Conservation (phyloP, 2,113 vertebrate species). For the Colinus virginianus region DNA sequence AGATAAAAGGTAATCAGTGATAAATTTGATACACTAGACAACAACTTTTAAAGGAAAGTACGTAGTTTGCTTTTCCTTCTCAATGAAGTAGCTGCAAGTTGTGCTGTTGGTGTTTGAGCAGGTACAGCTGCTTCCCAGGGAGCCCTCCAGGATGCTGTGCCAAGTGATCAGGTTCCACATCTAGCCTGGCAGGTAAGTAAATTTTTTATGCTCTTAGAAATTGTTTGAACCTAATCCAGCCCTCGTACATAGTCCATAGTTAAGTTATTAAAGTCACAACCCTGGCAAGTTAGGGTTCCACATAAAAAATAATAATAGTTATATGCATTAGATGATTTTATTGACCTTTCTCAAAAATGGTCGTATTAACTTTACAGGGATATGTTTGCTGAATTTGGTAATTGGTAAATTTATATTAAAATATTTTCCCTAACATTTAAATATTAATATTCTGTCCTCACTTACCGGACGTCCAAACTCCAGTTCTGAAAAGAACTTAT, state of each 20-base stretch:
- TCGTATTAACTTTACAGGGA: neutral
- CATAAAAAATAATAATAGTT: neutral
- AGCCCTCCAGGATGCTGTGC: neutral
- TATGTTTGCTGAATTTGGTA: neutral
- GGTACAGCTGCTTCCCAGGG: neutral
- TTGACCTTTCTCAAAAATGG: neutral
- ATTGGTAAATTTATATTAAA: slow-evolving; percentile 29
- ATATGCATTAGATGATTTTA: neutral
- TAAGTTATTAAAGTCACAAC: neutral
- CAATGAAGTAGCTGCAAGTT: neutral
- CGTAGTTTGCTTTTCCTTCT: neutral
- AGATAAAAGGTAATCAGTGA: neutral
- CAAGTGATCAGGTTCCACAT: neutral
- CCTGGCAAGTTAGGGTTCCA: neutral
- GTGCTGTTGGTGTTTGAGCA: neutral
- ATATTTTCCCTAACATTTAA: slow-evolving; percentile 61
- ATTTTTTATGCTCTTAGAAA: neutral
- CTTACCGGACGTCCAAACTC: slow-evolving; percentile 99
- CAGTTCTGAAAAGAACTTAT: slow-evolving; percentile 99
- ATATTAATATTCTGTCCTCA: slow-evolving; percentile 82
- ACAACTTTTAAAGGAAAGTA: neutral
- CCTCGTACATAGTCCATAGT: neutral
- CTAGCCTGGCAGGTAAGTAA: neutral
- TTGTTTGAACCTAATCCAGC: neutral
- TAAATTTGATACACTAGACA: neutral